These are phyloP conservation scores for Dipodomys merriami DNA, from an alignment of 2,113 vertebrate genomes.

Conservation along the genomic window DNA sequence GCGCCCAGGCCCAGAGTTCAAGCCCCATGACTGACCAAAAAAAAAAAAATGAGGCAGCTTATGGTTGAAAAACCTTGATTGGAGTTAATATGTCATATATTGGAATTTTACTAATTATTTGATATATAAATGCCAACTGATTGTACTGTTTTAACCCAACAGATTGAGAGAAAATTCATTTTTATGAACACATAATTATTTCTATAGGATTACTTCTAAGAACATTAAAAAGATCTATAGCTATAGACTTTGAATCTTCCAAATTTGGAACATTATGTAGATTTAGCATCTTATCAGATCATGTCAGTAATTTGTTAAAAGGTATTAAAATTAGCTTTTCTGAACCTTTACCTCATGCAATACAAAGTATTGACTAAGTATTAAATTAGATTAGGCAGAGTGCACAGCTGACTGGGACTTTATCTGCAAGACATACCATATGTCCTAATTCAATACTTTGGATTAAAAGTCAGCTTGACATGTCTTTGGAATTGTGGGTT, in stretches of 20 bases:
- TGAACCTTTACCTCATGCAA: background rate
- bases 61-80: background rate
- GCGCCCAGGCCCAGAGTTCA: too few relatives aligned
- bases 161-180: background rate
- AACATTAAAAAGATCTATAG: background rate
- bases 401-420: background rate
- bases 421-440: background rate
- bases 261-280: background rate
- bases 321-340: background rate
- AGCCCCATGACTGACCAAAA: too few relatives aligned
- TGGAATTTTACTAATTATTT: conserved; percentile 33
- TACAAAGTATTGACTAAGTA: conserved; percentile 7
- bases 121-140: background rate
- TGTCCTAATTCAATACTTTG: background rate
- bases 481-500: background rate
- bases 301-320: background rate
- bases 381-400: background rate
- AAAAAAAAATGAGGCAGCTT: background rate
- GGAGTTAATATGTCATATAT: background rate
- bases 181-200: background rate
- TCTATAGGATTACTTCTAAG: background rate
- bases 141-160: background rate
- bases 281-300: background rate
- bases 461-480: background rate
- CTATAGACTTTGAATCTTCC: background rate